phyloP scores from a whole-genome alignment of 2,797 vertebrate genomes.

The Chaetodon trifasciatus region DNA sequence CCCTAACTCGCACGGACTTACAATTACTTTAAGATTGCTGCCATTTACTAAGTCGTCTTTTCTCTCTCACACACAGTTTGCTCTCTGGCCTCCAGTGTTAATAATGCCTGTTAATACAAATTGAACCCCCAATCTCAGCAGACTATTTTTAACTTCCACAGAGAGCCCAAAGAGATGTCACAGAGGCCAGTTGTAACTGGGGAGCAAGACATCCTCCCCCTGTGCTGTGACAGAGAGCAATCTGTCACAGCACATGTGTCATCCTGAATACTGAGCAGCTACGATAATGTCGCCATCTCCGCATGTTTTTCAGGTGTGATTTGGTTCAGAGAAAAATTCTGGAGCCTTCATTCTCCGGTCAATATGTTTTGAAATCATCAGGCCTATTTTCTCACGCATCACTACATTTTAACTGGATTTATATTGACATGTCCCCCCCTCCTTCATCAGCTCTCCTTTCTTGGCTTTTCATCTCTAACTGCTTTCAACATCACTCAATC shows the following conservation, averaged over 20 bases:
- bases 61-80: neutral
- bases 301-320: conserved; percentile 21
- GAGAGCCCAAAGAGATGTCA: conserved; percentile 38
- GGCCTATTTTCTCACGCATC: conserved; percentile 21
- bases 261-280: conserved; percentile 45
- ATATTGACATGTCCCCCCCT: conserved; percentile 38
- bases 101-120: conserved; percentile 28
- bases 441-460: conserved; percentile 32
- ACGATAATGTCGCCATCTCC: conserved; percentile 27
- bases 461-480: conserved; percentile 49
- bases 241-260: conserved; percentile 60
- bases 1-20: neutral
- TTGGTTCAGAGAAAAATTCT: conserved; percentile 29
- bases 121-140: neutral
- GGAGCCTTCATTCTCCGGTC: neutral
- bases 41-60: neutral
- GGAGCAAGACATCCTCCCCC: conserved; percentile 36
- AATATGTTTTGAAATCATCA: conserved; percentile 34
- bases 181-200: conserved; percentile 35
- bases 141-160: conserved; percentile 24
- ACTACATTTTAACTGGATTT: conserved; percentile 32
- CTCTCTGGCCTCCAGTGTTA: neutral
- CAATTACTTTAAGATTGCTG: neutral
- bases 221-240: conserved; percentile 51
- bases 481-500: conserved; percentile 46